phyloP scores from a whole-genome alignment of 2,797 vertebrate species.

The Semaprochilodus insignis region DNA sequence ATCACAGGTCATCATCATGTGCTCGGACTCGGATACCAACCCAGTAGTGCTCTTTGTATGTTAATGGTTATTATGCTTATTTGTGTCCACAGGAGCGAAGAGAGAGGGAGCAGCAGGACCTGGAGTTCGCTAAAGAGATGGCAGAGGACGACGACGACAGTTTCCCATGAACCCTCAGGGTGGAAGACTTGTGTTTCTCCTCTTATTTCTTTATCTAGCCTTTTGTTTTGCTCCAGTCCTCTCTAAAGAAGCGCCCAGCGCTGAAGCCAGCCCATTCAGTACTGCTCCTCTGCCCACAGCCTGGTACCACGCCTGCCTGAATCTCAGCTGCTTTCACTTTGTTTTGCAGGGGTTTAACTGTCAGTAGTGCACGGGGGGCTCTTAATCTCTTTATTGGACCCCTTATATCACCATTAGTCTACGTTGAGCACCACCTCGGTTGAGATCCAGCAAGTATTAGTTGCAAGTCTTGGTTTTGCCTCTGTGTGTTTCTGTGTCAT shows the following conservation, averaged over 20 bases:
- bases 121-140: constrained; percentile 99
- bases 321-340: neutral
- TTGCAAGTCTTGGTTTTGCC: too few relatives aligned
- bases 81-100: constrained; percentile 85
- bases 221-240: constrained; percentile 57
- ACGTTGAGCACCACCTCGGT: neutral
- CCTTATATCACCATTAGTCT: neutral
- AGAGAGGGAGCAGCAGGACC: constrained; percentile 95
- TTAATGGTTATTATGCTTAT: neutral
- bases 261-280: neutral
- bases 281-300: neutral
- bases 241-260: constrained; percentile 3
- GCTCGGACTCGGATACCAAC: too few relatives aligned
- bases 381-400: too few relatives aligned
- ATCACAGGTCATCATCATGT: too few relatives aligned
- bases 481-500: too few relatives aligned
- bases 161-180: constrained; percentile 83
- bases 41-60: too few relatives aligned
- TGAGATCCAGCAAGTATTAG: neutral
- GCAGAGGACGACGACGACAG: constrained; percentile 96
- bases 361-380: neutral
- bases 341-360: neutral
- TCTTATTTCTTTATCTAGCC: constrained; percentile 48
- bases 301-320: neutral
- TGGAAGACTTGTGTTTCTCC: neutral